Evolutionary conservation across 53 echinoderm and acorn worm species (phyloP).

Genomic region (Henricia sp.): DNA sequence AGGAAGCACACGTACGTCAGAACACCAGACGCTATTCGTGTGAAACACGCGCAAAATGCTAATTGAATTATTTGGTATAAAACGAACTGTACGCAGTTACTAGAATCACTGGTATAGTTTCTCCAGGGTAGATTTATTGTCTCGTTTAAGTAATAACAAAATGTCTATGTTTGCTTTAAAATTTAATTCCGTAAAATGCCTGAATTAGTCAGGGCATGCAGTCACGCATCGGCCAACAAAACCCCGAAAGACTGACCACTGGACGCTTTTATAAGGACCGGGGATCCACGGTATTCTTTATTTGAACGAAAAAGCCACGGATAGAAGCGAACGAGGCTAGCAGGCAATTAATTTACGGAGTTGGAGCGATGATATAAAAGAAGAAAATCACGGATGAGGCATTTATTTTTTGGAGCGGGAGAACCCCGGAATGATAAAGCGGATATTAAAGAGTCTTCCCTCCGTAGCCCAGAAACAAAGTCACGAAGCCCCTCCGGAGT

Average conservation of each 20-base stretch:
- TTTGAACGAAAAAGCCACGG: not conserved
- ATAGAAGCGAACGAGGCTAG: not conserved
- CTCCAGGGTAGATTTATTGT: not conserved
- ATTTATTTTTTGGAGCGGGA: not conserved
- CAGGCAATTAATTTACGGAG: constrained; percentile 4
- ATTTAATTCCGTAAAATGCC: not conserved
- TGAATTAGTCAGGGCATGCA: constrained; percentile 17
- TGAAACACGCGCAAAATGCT: too few species aligned
- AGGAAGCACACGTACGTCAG: too few species aligned
- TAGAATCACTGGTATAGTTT: not conserved
- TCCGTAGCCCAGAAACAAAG: constrained; percentile 20
- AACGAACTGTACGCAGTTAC: too few species aligned
- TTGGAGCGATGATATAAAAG: not conserved
- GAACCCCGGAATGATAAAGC: constrained; percentile 3
- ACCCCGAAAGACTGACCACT: not conserved
- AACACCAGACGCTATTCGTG: too few species aligned
- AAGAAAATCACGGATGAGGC: not conserved
- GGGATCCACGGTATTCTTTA: not conserved
- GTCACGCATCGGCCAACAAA: not conserved
- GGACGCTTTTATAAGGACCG: not conserved
- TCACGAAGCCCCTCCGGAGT: not conserved
- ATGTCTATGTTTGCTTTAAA: not conserved
- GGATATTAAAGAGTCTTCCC: constrained; percentile 14
- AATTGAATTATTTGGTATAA: too few species aligned
- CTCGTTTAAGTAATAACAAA: not conserved